Percentiles rank a stretch among this genome's conserved stretches.
Conservation (phyloP, 53 echinoderm and acorn worm genomes). For the Arbacia lixula region DNA sequence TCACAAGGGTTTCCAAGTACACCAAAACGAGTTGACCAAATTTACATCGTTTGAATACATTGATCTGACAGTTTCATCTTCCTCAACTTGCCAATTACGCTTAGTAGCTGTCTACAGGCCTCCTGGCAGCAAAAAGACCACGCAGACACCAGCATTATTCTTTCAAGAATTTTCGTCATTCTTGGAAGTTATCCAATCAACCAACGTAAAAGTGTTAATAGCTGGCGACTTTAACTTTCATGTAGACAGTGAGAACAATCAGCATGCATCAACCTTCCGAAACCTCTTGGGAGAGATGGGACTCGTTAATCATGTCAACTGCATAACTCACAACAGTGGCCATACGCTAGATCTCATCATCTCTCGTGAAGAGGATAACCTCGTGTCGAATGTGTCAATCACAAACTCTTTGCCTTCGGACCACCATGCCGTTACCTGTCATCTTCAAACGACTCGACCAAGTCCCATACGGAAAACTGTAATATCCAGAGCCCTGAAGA, state of each 20-base stretch:
- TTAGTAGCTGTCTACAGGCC: conserved; percentile 16
- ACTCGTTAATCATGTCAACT: neutral
- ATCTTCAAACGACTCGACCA: neutral
- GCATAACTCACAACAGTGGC: conserved; percentile 9
- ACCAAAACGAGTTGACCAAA: neutral
- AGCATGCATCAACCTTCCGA: neutral
- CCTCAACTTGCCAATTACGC: neutral
- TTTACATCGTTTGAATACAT: conserved; percentile 4
- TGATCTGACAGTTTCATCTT: neutral
- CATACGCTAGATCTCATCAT: conserved; percentile 30
- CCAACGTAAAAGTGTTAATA: neutral
- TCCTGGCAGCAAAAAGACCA: neutral
- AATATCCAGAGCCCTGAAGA: no score
- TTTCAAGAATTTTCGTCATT: neutral
- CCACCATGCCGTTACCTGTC: neutral
- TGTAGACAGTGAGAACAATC: neutral
- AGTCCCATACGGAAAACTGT: no score
- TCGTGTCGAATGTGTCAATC: neutral
- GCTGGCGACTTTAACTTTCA: conserved; percentile 35
- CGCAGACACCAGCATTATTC: neutral
- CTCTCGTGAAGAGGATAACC: conserved; percentile 18
- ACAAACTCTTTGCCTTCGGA: conserved; percentile 1
- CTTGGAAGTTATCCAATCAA: neutral
- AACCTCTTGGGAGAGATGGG: neutral
- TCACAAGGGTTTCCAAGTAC: neutral